These are phyloP conservation scores for Carassius carassius DNA, from an alignment of 2,113 vertebrate genomes.

Conservation along the genomic window DNA sequence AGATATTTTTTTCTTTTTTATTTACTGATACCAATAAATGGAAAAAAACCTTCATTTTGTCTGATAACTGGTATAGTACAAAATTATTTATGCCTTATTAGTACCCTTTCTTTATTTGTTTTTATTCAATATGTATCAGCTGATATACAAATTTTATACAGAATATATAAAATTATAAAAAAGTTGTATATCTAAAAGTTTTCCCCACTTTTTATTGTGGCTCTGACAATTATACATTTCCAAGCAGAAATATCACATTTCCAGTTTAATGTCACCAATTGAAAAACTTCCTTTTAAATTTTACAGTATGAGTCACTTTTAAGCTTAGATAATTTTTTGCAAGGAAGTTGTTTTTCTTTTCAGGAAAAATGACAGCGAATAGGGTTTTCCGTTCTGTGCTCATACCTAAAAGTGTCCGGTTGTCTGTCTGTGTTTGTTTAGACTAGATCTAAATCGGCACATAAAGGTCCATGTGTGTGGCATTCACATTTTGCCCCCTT, in stretches of 20 bases:
- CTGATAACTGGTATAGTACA: neutral
- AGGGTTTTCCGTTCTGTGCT: neutral
- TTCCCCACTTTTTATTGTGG: neutral
- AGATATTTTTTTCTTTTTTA: neutral
- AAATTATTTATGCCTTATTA: neutral
- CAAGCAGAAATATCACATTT: neutral
- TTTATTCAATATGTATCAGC: neutral
- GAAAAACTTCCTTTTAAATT: neutral
- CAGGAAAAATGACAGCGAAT: neutral
- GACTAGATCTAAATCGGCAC: neutral
- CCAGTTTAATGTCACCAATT: neutral
- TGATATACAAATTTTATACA: neutral
- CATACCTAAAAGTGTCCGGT: slow-evolving; percentile 4
- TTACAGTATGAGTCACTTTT: neutral
- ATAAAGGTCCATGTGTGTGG: slow-evolving; percentile 9
- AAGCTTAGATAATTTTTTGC: neutral
- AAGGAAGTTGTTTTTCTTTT: neutral
- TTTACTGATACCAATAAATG: neutral
- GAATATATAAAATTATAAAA: too few relatives aligned
- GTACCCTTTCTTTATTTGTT: neutral
- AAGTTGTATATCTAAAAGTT: too few relatives aligned
- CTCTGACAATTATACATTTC: neutral
- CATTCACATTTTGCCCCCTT: neutral
- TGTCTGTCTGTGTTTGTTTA: slow-evolving; percentile 23
- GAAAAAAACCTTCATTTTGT: neutral